Conservation (phyloP, 2,113 vertebrate genomes). For the Burhinus bistriatus region DNA sequence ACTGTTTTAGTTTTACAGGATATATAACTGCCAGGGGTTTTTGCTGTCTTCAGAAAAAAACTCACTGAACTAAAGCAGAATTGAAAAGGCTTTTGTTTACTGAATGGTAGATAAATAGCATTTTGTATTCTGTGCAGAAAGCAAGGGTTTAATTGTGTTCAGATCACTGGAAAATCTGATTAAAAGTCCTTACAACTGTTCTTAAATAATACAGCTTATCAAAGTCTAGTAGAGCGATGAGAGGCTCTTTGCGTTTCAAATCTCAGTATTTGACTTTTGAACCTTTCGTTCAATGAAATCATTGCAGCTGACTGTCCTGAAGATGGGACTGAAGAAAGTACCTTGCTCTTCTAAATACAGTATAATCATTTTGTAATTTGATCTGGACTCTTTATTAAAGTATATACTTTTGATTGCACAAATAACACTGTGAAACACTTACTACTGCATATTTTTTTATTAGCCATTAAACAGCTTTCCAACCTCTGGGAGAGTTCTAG, state of each 20-base stretch:
- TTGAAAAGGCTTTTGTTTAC: neutral
- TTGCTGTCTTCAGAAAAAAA: neutral
- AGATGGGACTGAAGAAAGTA: neutral
- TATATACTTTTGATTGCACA: neutral
- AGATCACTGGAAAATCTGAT: neutral
- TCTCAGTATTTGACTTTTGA: neutral
- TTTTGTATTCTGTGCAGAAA: neutral
- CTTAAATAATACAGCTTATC: neutral
- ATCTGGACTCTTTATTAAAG: neutral
- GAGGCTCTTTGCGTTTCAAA: neutral
- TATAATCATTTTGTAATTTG: neutral
- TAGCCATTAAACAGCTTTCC: slow-evolving; percentile 32
- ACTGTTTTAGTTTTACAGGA: neutral
- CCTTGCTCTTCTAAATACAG: neutral
- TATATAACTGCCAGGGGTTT: neutral
- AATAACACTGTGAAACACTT: neutral
- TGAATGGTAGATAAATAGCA: neutral
- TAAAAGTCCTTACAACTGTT: neutral
- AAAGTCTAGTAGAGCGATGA: neutral
- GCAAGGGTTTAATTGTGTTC: neutral
- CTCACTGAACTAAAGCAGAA: neutral
- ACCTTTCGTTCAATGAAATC: neutral
- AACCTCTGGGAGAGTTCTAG: slow-evolving; percentile 45
- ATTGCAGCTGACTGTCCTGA: neutral
- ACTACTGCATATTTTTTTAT: neutral